Evolutionary conservation across 2,888 invertebrate genomes (phyloP).

Genomic region (Fragum whitleyi): DNA sequence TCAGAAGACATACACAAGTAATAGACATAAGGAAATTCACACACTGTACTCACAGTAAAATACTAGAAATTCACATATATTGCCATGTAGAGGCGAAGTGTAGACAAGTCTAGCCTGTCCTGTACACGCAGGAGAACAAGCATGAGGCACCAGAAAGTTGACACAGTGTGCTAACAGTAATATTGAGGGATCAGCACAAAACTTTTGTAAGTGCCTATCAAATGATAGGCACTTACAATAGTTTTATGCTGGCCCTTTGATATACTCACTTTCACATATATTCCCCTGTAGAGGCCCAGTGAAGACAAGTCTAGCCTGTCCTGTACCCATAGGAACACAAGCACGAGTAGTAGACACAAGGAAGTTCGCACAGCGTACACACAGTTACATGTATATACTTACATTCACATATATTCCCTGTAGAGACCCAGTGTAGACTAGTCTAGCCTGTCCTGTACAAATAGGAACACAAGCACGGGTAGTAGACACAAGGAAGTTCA

Average conservation of each 20-base stretch:
- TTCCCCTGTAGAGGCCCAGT: slow-evolving; percentile 68
- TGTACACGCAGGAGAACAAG: too few species aligned
- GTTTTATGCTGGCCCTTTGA: too few species aligned
- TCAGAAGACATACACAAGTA: slow-evolving; percentile 67
- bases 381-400: too few species aligned
- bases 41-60: slow-evolving; percentile 72
- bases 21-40: slow-evolving; percentile 72
- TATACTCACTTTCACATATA: slow-evolving; percentile 72
- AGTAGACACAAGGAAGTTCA: slow-evolving; percentile 71
- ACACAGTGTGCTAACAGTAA: too few species aligned
- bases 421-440: slow-evolving; percentile 56
- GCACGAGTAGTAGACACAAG: slow-evolving; percentile 65
- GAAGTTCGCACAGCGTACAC: slow-evolving; percentile 75
- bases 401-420: slow-evolving; percentile 74
- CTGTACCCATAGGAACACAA: slow-evolving; percentile 73
- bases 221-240: too few species aligned
- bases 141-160: too few species aligned
- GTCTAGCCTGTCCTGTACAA: slow-evolving; percentile 72
- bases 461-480: slow-evolving; percentile 68
- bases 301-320: slow-evolving; percentile 66
- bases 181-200: too few species aligned
- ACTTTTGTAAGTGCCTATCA: too few species aligned
- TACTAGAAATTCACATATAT: too few species aligned
- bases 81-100: too few species aligned
- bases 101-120: too few species aligned